Conservation (phyloP, 2,888 invertebrate genomes). For the Cosmia pyralina region DNA sequence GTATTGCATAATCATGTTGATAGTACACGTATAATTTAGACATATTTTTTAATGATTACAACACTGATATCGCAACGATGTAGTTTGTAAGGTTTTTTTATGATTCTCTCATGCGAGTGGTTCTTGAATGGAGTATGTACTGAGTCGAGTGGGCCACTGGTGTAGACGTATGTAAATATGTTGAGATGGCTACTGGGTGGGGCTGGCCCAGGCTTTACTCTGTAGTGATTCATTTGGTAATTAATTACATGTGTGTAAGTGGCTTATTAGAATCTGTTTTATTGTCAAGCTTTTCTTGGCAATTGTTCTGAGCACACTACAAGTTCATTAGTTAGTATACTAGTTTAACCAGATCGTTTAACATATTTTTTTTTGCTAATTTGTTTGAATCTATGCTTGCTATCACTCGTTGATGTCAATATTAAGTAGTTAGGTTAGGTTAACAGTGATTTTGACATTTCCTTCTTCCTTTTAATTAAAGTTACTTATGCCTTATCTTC, state of each 20-base stretch:
- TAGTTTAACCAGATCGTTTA: no score
- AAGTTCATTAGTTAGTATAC: no score
- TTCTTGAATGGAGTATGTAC: slow-evolving; percentile 59
- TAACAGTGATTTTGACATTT: slow-evolving; percentile 9
- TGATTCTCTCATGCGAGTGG: slow-evolving; percentile 52
- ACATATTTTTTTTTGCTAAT: background rate
- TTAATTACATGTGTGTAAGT: slow-evolving; percentile 11
- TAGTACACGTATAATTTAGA: slow-evolving; percentile 7
- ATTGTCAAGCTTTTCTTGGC: no score
- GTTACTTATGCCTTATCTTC: background rate
- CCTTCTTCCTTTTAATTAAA: background rate
- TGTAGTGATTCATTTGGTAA: slow-evolving; percentile 21
- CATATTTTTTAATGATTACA: slow-evolving; percentile 46
- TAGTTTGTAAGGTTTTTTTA: slow-evolving; percentile 45
- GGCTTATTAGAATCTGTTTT: background rate
- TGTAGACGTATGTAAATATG: slow-evolving; percentile 49
- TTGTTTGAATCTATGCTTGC: background rate
- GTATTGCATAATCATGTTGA: background rate
- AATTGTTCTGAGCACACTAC: background rate
- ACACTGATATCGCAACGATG: slow-evolving; percentile 51
- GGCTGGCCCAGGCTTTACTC: slow-evolving; percentile 12
- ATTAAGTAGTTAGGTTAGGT: background rate
- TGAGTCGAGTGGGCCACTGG: slow-evolving; percentile 47
- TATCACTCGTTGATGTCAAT: background rate
- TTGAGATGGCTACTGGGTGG: slow-evolving; percentile 66